Evolutionary conservation across 2,113 vertebrate species (phyloP), one percentile per base, ranked within the genome.

Genomic region (Syrrhaptes paradoxus): DNA sequence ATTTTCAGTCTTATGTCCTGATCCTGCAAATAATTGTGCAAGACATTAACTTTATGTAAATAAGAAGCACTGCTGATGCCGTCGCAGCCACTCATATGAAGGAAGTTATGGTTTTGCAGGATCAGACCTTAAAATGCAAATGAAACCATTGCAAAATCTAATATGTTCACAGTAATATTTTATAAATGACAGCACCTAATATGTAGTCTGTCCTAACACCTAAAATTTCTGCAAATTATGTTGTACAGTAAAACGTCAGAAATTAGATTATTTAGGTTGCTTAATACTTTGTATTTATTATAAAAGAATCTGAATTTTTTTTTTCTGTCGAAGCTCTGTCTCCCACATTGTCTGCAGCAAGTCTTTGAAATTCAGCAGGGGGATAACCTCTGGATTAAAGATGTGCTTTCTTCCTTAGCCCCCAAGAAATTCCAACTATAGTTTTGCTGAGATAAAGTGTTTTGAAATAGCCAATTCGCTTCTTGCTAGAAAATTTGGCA

Each of bases 341-440:
- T 81, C 72, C 65, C 52, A 54, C 66, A 61, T 17, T 67, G 48
- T 92, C 90, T 94, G 72, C 65, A 88, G 72, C n/a, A 91, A 93
- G 75, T 57, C 93, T 96, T 96, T 96, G 92, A 95, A 96, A 97
- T 95, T 95, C 92, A 96, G 79, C 88, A 87, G 48, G 46, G 79
- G 80, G 82, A 86, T 74, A 93, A 91, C 87, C 67, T 87, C 85
- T 91, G 92, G 93, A 91, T 93, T 96, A 95, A 94, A 90, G 63
- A 86, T 65, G 48, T 78, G 43, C 18, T 95, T 95, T 93, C 85
- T 90, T 55, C 88, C 86, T 90, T 84, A 95, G 88, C 82, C 88
- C 91, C 85, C 90, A 91, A 95, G 93, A 96, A 94, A 96, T 94
- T 88, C 85, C 87, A 86, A 36, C 85, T 90, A 9, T 11, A 90